phyloP scores from a whole-genome alignment of 2,113 vertebrate species.

The Ascaphus truei region DNA sequence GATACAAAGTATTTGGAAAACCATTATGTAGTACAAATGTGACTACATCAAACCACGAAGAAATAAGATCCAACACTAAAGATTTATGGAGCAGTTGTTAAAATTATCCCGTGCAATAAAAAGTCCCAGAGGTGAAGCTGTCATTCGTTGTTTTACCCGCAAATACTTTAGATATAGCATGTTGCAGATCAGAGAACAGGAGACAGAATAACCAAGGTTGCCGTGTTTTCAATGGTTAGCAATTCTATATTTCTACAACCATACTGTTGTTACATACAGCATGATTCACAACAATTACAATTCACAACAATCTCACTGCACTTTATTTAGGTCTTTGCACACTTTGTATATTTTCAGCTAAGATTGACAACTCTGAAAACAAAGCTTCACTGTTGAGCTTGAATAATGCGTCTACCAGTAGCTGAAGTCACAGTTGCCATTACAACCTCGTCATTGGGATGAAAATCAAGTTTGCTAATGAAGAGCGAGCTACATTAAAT shows the following conservation, averaged over 20 bases:
- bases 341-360: conserved; percentile 6
- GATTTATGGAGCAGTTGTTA: conserved; percentile 47
- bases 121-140: conserved; percentile 49
- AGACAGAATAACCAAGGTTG: neutral
- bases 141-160: conserved; percentile 49
- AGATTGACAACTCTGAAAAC: conserved; percentile 12
- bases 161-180: conserved; percentile 37
- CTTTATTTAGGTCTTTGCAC: neutral
- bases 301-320: neutral
- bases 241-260: neutral
- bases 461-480: conserved; percentile 23
- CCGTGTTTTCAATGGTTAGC: neutral
- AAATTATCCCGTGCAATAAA: conserved; percentile 42
- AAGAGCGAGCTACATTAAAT: neutral
- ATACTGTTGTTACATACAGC: neutral
- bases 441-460: conserved; percentile 7
- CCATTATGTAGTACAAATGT: no score
- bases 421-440: neutral
- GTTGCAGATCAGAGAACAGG: neutral
- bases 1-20: no score
- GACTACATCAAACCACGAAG: conserved; percentile 44
- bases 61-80: conserved; percentile 43
- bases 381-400: conserved; percentile 10
- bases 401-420: conserved; percentile 18
- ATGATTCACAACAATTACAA: neutral